phyloP scores from a whole-genome alignment of 2,888 invertebrate genomes.

The Diarsia rubi region DNA sequence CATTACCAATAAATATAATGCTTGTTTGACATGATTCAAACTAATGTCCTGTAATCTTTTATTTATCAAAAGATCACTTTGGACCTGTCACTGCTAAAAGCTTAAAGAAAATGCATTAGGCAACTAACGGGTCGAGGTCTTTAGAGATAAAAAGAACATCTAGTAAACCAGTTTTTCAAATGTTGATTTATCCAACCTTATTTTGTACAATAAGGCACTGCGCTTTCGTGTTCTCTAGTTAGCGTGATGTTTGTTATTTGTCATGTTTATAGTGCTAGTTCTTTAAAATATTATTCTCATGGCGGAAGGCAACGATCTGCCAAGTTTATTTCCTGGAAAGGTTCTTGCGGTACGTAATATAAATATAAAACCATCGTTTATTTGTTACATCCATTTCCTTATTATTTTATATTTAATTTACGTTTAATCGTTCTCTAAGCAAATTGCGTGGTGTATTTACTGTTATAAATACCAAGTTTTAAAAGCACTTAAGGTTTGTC shows the following conservation, averaged over 20 bases:
- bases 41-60: slow-evolving; percentile 32
- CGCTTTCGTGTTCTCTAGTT: not conserved
- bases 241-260: not conserved
- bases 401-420: slow-evolving; percentile 3
- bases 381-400: slow-evolving; percentile 1
- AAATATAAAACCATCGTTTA: not conserved
- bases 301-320: not conserved
- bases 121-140: not conserved
- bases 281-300: not conserved
- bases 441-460: not conserved
- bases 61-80: slow-evolving; percentile 23
- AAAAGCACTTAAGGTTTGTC: not conserved
- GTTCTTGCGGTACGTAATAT: not conserved
- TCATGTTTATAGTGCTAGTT: not conserved
- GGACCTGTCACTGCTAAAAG: slow-evolving; percentile 27
- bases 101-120: slow-evolving; percentile 10
- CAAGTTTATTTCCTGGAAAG: not conserved
- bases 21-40: slow-evolving; percentile 38
- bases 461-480: not conserved
- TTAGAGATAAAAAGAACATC: not conserved
- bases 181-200: not conserved
- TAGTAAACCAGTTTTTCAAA: not conserved
- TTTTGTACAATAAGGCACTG: not conserved
- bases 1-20: slow-evolving; percentile 30
- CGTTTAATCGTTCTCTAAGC: not conserved